A percentile compares a stretch with the other conserved stretches of the same genome.
Evolutionary conservation across 92 coral and sea anemone genomes (phyloP).

Genomic region (Porites divaricata): DNA sequence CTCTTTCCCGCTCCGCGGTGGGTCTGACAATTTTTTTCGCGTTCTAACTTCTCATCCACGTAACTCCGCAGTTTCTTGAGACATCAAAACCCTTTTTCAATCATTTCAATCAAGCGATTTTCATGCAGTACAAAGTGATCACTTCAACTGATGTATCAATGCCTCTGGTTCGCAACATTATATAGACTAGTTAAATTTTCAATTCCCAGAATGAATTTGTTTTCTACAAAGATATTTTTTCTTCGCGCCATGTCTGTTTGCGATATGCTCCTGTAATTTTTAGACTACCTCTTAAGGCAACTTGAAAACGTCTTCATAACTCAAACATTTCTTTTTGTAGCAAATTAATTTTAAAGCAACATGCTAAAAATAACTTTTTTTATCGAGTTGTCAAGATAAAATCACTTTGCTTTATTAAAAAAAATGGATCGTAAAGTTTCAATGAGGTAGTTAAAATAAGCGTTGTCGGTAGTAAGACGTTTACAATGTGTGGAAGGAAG

Average conservation of each 20-base stretch:
- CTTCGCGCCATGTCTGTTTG: neutral
- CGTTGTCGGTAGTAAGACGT: neutral
- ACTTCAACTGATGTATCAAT: too few species aligned
- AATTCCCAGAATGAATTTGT: neutral
- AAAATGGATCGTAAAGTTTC: slow-evolving; percentile 16
- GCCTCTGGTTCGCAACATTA: too few species aligned
- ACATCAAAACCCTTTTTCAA: too few species aligned
- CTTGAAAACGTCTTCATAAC: neutral
- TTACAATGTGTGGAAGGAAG: neutral
- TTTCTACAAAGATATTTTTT: neutral
- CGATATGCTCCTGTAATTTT: neutral
- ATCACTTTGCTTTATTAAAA: slow-evolving; percentile 18
- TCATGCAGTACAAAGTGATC: too few species aligned
- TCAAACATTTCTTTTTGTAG: neutral
- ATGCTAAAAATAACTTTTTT: slow-evolving; percentile 17
- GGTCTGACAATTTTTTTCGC: too few species aligned
- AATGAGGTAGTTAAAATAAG: neutral
- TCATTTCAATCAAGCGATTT: too few species aligned
- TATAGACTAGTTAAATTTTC: too few species aligned
- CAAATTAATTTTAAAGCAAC: neutral
- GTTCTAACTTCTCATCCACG: too few species aligned
- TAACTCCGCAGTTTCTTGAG: too few species aligned
- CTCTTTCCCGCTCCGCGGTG: too few species aligned
- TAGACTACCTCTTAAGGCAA: neutral
- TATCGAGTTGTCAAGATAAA: slow-evolving; percentile 7